These are phyloP conservation scores for Polyploca ridens DNA, from an alignment of 2,888 invertebrate species.

Conservation along the genomic window DNA sequence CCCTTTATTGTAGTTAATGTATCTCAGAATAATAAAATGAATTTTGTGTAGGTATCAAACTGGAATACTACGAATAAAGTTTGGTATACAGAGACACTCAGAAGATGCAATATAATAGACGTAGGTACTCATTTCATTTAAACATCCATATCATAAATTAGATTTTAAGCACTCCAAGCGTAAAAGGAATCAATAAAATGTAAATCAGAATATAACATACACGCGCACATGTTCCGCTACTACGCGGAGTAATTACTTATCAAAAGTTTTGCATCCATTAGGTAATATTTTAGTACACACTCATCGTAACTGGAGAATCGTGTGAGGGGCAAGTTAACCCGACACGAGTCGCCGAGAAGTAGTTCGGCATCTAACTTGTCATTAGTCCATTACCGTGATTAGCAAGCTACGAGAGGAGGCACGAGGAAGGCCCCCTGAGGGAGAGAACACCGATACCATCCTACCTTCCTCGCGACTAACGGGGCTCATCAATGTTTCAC, in stretches of 20 bases:
- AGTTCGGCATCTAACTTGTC: slow-evolving; percentile 66
- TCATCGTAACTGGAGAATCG: slow-evolving; percentile 12
- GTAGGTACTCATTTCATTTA: too few relatives aligned
- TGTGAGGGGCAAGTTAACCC: slow-evolving; percentile 46
- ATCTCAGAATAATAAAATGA: background rate
- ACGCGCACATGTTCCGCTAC: background rate
- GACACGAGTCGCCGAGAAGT: slow-evolving; percentile 35
- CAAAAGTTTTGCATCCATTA: slow-evolving; percentile 35
- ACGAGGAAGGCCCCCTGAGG: slow-evolving; percentile 11
- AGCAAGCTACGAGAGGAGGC: slow-evolving; percentile 38
- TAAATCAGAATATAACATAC: background rate
- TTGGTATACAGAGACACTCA: background rate
- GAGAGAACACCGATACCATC: slow-evolving; percentile 30
- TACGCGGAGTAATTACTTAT: slow-evolving; percentile 31
- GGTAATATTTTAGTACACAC: slow-evolving; percentile 48
- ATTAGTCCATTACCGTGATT: slow-evolving; percentile 78
- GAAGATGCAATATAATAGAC: background rate
- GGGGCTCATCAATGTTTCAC: slow-evolving; percentile 77
- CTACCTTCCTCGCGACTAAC: slow-evolving; percentile 48
- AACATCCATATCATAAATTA: background rate
- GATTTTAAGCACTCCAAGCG: background rate
- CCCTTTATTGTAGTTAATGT: slow-evolving; percentile 21
- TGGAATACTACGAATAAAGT: background rate
- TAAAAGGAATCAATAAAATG: slow-evolving; percentile 5
- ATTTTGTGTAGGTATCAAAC: background rate